Base-by-base conservation (phyloP, 1,140 invertebrate genomes). In the Papilio aristodemus region DNA sequence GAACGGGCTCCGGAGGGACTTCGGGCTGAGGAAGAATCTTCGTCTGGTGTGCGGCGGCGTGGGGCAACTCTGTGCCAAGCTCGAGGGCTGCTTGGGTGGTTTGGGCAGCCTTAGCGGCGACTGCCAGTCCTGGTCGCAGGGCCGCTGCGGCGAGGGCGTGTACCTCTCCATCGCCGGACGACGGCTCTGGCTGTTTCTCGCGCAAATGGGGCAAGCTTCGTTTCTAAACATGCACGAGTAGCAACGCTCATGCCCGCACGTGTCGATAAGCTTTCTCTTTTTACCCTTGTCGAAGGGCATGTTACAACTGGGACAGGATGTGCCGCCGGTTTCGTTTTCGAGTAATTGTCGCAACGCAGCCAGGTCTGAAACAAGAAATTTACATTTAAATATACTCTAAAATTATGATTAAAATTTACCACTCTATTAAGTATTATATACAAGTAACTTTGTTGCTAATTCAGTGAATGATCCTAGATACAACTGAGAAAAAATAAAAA, bases 201-300 rank as follows among this genome's bases (percentile, higher is more conserved):
- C 93, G 86, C 97, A 98, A 25, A 98, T 93, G n/a, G 97, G 97
- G 89, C 97, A 98, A 27, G 94, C 93, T 89, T 98, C 97, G 91
- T 95, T 97, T 78, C 95, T 95, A 92, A 98, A 97, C 93, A 98
- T 95, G 91, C 97, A 98, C 72, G 96, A 95, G 92, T 98, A 98
- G 92, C 97, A 98, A 54, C 97, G 93, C 85, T 98, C 97, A 93
- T 98, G 97, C 71, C 97, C 97, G 91, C 97, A 99, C 64, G 96
- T 95, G 92, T 98, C 97, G 85, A 98, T 97, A 77, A 99, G 93
- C 84, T 96, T 96, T 86, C 97, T 94, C 92, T 98, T 97, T 92
- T 98, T 98, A 89, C 97, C 97, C 91, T 97, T 97, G 92, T 98
- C 97, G 92, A 98, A 98, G 72, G 97, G 97, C 94, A 97, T 97